A percentile compares a stretch with the other conserved stretches of the same genome.
Evolutionary conservation across 2,888 invertebrate genomes (phyloP).

Genomic region (Willowsia nigromaculata): DNA sequence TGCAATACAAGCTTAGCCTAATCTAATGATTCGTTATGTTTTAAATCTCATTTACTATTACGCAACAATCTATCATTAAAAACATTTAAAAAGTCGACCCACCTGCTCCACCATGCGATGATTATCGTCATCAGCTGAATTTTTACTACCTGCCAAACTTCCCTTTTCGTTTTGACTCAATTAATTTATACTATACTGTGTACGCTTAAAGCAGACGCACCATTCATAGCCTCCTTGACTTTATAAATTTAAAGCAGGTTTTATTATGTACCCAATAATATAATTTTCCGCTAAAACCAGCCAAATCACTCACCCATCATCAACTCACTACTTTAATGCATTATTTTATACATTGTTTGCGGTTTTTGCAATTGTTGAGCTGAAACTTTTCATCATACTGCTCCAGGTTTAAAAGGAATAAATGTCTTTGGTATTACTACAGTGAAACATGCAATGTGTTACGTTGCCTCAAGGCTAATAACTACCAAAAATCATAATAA

Average conservation of each 20-base stretch:
- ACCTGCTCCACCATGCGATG: background rate
- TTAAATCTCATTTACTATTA: constrained; percentile 43
- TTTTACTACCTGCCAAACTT: constrained; percentile 33
- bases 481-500: constrained; percentile 5
- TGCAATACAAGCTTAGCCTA: background rate
- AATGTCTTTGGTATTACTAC: constrained; percentile 3
- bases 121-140: constrained; percentile 1
- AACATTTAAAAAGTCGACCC: constrained; percentile 1
- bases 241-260: background rate
- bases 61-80: constrained; percentile 52
- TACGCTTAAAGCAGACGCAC: background rate
- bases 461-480: constrained; percentile 30
- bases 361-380: background rate
- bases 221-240: background rate
- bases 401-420: background rate
- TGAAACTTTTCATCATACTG: background rate
- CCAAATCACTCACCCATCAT: background rate
- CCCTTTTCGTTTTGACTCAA: constrained; percentile 35
- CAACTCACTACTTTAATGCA: background rate
- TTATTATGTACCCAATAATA: background rate
- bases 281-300: constrained; percentile 5
- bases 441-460: constrained; percentile 4
- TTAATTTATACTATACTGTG: constrained; percentile 43
- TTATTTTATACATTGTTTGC: background rate
- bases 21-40: constrained; percentile 55